Conservation (phyloP, 2,797 vertebrate genomes). For the Salmo trutta region DNA sequence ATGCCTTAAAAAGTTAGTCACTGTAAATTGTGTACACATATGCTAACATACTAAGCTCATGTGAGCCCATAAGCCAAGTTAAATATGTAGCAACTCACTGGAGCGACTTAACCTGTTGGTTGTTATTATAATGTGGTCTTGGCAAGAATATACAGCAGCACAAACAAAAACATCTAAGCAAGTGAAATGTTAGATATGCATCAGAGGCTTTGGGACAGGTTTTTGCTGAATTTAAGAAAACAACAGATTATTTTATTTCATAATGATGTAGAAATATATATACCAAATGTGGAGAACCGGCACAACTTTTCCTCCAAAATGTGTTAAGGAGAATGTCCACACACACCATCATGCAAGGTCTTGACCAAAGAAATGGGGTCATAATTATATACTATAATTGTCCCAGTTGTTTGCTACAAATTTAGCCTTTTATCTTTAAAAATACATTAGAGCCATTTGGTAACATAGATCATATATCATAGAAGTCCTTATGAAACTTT, state of each 20-base stretch:
- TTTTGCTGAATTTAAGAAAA: neutral
- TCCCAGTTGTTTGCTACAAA: neutral
- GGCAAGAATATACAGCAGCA: neutral
- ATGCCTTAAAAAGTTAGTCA: slow-evolving; percentile 69
- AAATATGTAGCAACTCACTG: slow-evolving; percentile 10
- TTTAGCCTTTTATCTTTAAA: neutral
- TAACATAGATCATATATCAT: neutral
- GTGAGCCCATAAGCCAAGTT: slow-evolving; percentile 14
- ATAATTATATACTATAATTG: too few species aligned
- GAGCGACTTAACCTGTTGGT: neutral
- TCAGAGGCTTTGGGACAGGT: neutral
- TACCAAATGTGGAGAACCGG: neutral
- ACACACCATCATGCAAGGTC: neutral
- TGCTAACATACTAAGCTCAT: slow-evolving; percentile 46
- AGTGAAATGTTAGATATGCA: neutral
- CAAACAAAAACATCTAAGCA: neutral
- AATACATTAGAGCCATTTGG: neutral
- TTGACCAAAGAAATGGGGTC: too few species aligned
- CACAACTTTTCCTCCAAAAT: neutral
- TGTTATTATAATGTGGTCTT: too few species aligned
- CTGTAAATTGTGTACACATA: slow-evolving; percentile 61
- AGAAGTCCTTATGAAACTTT: neutral
- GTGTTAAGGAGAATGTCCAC: neutral
- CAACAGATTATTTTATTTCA: neutral
- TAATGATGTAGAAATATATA: neutral